phyloP scores from a whole-genome alignment of 2,888 invertebrate genomes.

The Lamellibrachia satsuma region DNA sequence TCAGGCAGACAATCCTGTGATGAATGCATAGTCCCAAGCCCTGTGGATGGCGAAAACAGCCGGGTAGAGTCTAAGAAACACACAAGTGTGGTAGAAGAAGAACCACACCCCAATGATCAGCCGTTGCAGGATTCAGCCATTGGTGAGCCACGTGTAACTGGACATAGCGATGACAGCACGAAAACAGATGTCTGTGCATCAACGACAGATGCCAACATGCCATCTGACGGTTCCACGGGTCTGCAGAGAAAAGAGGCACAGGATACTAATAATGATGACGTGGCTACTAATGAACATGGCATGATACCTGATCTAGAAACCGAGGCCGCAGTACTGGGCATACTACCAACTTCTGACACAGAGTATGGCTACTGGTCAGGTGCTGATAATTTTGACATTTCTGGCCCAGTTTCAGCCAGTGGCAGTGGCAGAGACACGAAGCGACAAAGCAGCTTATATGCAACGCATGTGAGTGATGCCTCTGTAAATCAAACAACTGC shows the following conservation, averaged over 20 bases:
- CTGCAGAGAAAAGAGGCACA: neutral
- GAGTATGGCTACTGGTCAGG: conserved; percentile 17
- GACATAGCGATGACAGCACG: neutral
- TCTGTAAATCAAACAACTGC: neutral
- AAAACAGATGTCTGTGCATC: neutral
- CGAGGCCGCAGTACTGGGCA: conserved; percentile 20
- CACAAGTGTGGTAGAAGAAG: neutral
- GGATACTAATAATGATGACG: neutral
- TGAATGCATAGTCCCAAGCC: neutral
- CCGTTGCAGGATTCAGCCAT: neutral
- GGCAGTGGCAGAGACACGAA: neutral
- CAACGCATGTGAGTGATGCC: neutral
- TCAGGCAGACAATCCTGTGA: neutral
- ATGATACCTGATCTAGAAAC: conserved; percentile 23
- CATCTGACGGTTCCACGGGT: neutral
- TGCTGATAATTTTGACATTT: conserved; percentile 4
- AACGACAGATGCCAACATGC: neutral
- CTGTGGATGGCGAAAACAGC: neutral
- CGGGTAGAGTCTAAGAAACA: neutral
- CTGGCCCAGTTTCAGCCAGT: neutral
- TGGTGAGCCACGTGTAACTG: neutral
- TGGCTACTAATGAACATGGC: neutral
- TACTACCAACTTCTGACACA: neutral
- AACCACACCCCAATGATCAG: neutral
- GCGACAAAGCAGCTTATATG: neutral